Evolutionary conservation across 2,888 invertebrate species (phyloP), one percentile per base, ranked within the genome.

Genomic region (Nomada ruficornis): DNA sequence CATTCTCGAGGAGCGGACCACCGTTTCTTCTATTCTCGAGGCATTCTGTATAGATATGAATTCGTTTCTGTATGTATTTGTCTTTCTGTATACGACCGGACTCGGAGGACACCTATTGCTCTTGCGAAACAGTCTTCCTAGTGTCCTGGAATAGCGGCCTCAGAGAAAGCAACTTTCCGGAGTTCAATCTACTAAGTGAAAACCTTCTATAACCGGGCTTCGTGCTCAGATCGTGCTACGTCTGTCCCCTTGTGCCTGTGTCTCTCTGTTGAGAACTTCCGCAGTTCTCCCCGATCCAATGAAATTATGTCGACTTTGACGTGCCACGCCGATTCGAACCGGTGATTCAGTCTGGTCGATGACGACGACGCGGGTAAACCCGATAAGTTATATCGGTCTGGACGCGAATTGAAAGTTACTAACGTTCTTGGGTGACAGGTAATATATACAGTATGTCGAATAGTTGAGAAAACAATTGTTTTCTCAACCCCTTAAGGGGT

Each of bases 171-270:
- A 81, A 89, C 69, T 89, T 84, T 79, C 74, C 67, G 47, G 80
- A 87, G 89, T 91, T 89, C 91, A 92, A 92, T 92, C 89, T 91
- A 77, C 91, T 92, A 92, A 92, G 92, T 92, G 91, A 92, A 92
- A 90, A 88, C 88, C 83, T 80, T 78, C 83, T 81, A 79, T 83
- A 86, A 82, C 80, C 82, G 54, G 68, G 59, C 85, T 76, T 77
- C 84, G 26, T 77, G 83, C 62, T n/a, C 42, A 5, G 42, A 42
- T 20, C 52, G 23, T 36, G 44, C 36, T 59, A 59, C 23, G 15
- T 80, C 59, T 44, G 55, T n/a, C 29, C 15, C 50, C 47, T 20
- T 52, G n/a, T 26, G 23, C 54, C 54, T 59, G 50, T 54, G 42
- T 69, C 64, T 44, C 67, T 55, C 20, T 75, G 55, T 64, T 75